Evolutionary conservation across 2,888 invertebrate genomes (phyloP), one percentile per base, ranked within the genome.

Genomic region (Strigamia transsilvanica): DNA sequence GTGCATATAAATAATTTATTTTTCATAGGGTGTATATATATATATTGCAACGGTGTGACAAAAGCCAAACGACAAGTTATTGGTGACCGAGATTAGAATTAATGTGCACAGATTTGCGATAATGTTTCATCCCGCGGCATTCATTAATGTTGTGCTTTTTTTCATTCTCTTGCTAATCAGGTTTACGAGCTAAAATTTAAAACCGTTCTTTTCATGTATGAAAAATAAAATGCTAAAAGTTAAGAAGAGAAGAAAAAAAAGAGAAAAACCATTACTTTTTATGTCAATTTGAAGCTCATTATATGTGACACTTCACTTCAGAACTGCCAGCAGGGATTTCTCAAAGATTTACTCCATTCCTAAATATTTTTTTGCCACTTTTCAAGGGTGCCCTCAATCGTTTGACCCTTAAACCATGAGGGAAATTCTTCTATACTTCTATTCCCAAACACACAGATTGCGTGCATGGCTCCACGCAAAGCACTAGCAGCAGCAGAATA

Each of bases 51-150:
- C 46, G 46, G 46, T 46, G 15, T 46, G 46, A 46, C 46, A 46
- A 46, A 46, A 46, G 46, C 46, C 46, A 46, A 46, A 46, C 46
- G 46, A 46, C 46, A 46, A 46, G 46, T 46, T 46, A 46, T 46
- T 46, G 46, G 46, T n/a, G 46, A 46, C 46, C n/a, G 46, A 46
- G 46, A 46, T 46, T 46, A 46, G 46, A 46, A 46, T 46, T 46
- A 46, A 46, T 46, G 46, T 13, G 46, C 46, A 5, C 46, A 46
- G 46, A 46, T 46, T 46, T 46, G 15, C 7, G 46, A 46, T 46
- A 46, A 46, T 46, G 46, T 46, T 46, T 46, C 46, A 46, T n/a
- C 46, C 46, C 15, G 46, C 5, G 12, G 46, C 46, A 46, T 46
- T 46, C 46, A 46, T 46, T 46, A 46, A 46, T n/a, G 46, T 12